Conservation (phyloP, 2,888 invertebrate species). For the Marronus borbonicus region DNA sequence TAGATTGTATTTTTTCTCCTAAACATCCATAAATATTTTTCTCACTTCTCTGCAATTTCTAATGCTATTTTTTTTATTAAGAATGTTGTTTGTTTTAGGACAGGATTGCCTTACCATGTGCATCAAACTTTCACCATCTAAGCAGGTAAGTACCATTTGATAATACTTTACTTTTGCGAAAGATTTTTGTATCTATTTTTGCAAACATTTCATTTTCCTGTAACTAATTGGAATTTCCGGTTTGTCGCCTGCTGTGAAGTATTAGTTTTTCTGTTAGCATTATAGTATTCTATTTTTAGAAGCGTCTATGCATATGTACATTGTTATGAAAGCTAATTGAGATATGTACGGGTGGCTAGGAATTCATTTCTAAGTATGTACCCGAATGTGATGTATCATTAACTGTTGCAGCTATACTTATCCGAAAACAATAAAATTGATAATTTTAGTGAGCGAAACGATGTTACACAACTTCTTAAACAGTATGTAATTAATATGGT, state of each 20-base stretch:
- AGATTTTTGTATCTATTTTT: background rate
- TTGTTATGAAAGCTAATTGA: constrained; percentile 36
- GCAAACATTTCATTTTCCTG: too few species aligned
- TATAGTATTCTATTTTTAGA: constrained; percentile 26
- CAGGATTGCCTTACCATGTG: constrained; percentile 21
- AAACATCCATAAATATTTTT: too few species aligned
- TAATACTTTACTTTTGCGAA: background rate
- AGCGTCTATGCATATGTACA: background rate
- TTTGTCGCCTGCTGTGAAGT: background rate
- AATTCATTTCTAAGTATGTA: constrained; percentile 36
- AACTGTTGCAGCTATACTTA: constrained; percentile 35
- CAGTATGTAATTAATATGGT: constrained; percentile 40
- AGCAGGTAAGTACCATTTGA: constrained; percentile 18
- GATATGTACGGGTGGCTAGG: constrained; percentile 20
- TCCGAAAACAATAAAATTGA: constrained; percentile 48
- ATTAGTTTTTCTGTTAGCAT: background rate
- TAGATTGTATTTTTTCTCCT: too few species aligned
- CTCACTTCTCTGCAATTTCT: too few species aligned
- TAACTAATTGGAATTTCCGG: too few species aligned
- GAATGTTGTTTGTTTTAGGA: constrained; percentile 22
- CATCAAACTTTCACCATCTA: constrained; percentile 23
- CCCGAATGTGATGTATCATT: constrained; percentile 33
- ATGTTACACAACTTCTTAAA: constrained; percentile 21
- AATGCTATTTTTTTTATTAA: background rate
- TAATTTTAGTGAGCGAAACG: constrained; percentile 38